Conservation (phyloP, 2,113 vertebrate genomes). For the Hylia prasina region DNA sequence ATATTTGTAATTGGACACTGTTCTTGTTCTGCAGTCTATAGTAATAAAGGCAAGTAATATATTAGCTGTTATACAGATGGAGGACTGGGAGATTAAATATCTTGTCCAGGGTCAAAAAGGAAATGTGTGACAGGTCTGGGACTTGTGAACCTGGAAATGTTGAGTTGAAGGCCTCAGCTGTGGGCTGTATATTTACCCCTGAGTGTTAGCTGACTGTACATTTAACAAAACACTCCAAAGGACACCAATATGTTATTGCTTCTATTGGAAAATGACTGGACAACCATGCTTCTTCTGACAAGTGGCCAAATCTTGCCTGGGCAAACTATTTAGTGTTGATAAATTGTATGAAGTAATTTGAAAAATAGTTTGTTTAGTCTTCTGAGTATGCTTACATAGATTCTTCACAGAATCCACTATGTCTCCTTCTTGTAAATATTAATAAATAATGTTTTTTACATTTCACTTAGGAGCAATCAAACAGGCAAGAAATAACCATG, state of each 20-base stretch:
- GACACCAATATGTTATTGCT: neutral
- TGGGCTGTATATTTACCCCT: neutral
- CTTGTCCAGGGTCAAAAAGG: constrained; percentile 38
- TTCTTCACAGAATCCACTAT: neutral
- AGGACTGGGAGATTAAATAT: constrained; percentile 17
- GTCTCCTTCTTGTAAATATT: constrained; percentile 7
- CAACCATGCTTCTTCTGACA: neutral
- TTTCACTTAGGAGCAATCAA: constrained; percentile 11
- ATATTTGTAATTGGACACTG: constrained; percentile 14
- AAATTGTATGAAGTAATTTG: neutral
- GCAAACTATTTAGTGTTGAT: neutral
- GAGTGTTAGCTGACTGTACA: constrained; percentile 11
- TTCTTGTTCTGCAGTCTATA: constrained; percentile 1
- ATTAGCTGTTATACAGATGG: constrained; percentile 35
- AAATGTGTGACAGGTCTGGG: constrained; percentile 28
- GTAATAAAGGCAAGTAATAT: constrained; percentile 9
- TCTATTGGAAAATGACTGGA: neutral
- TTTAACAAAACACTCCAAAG: constrained; percentile 27
- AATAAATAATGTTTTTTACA: neutral
- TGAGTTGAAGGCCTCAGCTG: neutral
- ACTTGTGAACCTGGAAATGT: constrained; percentile 47
- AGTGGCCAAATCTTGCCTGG: neutral
- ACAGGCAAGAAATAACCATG: neutral
- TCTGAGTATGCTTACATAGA: neutral
- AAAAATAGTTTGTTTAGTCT: constrained; percentile 12